These are phyloP conservation scores for Listronotus oregonensis DNA, from an alignment of 1,140 invertebrate species.

Conservation along the genomic window DNA sequence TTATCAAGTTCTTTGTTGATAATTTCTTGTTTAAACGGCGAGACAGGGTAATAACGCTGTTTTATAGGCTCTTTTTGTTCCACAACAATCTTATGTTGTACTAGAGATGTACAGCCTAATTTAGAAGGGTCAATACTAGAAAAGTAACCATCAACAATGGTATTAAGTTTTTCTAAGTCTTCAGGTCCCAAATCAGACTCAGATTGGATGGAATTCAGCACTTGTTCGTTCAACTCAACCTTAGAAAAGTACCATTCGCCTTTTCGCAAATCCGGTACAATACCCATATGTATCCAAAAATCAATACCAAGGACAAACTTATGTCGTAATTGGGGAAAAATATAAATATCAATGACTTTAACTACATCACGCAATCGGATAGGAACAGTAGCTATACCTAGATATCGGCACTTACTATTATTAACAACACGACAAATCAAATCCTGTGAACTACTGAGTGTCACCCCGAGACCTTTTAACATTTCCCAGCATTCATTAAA, in stretches of 20 bases:
- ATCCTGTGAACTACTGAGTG: too few species aligned
- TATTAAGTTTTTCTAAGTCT: not conserved
- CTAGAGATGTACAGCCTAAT: not conserved
- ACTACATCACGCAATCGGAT: not conserved
- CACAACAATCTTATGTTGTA: conserved; percentile 6
- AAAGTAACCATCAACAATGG: not conserved
- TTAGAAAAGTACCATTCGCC: conserved; percentile 5
- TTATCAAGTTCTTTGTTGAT: conserved; percentile 39
- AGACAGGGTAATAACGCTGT: conserved; percentile 42
- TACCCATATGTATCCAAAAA: conserved; percentile 3
- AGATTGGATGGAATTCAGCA: not conserved
- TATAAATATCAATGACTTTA: conserved; percentile 3
- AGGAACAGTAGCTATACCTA: conserved; percentile 1
- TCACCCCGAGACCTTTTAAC: conserved; percentile 4
- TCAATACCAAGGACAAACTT: conserved; percentile 1
- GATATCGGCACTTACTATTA: not conserved
- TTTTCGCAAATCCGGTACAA: conserved; percentile 2
- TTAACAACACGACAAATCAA: too few species aligned
- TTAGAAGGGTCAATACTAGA: not conserved
- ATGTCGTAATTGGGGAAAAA: not conserved
- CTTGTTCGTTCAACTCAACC: not conserved
- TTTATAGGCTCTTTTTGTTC: conserved; percentile 29
- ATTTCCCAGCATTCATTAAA: conserved; percentile 4
- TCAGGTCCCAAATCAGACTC: not conserved
- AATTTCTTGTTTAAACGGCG: conserved; percentile 38